Evolutionary conservation across 2,113 vertebrate species (phyloP).

Genomic region (Nycticorax nycticorax): DNA sequence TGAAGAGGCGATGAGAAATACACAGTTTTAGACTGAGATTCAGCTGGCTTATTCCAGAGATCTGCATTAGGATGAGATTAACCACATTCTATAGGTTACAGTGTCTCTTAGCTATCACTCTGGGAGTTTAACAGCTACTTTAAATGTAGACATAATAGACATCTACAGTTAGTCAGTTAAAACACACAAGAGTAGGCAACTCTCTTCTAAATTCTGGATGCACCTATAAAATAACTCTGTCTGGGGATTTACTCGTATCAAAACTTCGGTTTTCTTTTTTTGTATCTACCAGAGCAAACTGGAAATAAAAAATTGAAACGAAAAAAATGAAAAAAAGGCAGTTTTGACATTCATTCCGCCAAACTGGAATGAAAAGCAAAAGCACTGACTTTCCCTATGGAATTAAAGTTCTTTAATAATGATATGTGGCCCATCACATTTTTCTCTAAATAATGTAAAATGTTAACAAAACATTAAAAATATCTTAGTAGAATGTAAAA

Average conservation of each 20-base stretch:
- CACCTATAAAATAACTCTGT: not conserved
- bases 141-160: not conserved
- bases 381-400: not conserved
- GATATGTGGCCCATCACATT: accelerated
- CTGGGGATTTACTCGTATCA: not conserved
- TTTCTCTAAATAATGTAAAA: not conserved
- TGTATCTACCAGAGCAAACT: not conserved
- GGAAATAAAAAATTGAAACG: not conserved
- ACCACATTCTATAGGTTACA: not conserved
- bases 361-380: not conserved
- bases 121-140: not conserved
- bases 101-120: accelerated
- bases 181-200: not conserved
- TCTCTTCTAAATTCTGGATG: not conserved
- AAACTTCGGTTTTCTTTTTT: not conserved
- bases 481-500: not conserved
- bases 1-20: not conserved
- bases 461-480: not conserved
- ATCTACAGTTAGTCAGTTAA: not conserved
- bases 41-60: not conserved
- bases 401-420: not conserved
- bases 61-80: not conserved
- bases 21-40: not conserved
- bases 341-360: not conserved
- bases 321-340: not conserved